Percentiles rank a stretch among this genome's conserved stretches.
These are phyloP conservation scores for Kuschelorhynchus macadamiae DNA, from an alignment of 2,888 invertebrate genomes.

Conservation along the genomic window DNA sequence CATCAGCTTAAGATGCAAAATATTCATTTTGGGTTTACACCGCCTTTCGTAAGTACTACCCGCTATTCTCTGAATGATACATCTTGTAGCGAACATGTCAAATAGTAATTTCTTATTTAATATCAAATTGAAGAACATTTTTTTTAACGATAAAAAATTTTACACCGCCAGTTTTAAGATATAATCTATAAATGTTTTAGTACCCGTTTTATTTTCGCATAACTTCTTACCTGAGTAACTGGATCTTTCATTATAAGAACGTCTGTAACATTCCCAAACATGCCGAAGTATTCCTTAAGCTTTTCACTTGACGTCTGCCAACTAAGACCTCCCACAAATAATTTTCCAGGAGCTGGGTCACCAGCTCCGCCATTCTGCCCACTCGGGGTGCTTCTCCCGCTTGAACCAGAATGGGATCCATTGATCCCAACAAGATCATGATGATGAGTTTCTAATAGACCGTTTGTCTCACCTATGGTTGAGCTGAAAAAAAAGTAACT, in stretches of 20 bases:
- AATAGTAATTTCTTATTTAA: no score
- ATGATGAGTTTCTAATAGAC: conserved; percentile 69
- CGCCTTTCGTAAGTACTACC: no score
- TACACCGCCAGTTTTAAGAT: no score
- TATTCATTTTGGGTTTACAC: no score
- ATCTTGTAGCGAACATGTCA: no score
- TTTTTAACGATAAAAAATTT: no score
- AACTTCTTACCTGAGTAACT: conserved; percentile 84
- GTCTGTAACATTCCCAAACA: conserved; percentile 92
- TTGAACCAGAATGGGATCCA: conserved; percentile 75
- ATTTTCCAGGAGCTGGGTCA: conserved; percentile 86
- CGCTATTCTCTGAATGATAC: no score
- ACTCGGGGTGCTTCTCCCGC: conserved; percentile 83
- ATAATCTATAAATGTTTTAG: no score
- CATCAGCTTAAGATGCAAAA: no score
- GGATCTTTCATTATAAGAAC: conserved; percentile 96
- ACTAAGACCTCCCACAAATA: conserved; percentile 92
- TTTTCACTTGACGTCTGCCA: conserved; percentile 96
- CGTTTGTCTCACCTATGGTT: conserved; percentile 71
- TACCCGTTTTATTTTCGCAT: no score
- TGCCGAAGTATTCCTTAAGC: conserved; percentile 91
- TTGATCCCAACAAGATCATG: conserved; percentile 63
- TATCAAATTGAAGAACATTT: no score
- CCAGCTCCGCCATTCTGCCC: conserved; percentile 66
- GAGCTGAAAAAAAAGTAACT: conserved; percentile 67